Evolutionary conservation across 2,113 vertebrate genomes (phyloP).

Genomic region (Brachypteracias leptosomus): DNA sequence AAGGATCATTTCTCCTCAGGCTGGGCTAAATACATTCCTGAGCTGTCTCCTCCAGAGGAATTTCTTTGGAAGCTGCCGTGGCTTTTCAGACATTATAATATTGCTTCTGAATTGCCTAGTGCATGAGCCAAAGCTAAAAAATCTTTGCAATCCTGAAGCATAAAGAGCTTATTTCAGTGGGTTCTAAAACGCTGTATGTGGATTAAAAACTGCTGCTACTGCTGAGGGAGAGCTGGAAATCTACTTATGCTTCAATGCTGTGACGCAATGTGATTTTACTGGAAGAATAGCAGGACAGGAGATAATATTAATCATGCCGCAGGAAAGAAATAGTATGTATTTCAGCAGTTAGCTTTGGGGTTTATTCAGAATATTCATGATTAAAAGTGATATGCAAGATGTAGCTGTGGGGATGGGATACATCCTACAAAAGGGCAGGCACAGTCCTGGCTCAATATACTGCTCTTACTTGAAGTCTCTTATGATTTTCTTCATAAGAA

Average conservation of each 20-base stretch:
- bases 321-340: background rate
- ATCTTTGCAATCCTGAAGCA: background rate
- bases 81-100: background rate
- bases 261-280: background rate
- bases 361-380: background rate
- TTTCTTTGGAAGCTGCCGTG: background rate
- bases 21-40: background rate
- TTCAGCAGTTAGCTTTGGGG: background rate
- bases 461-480: background rate
- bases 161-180: constrained; percentile 45
- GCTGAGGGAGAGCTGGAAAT: constrained; percentile 14
- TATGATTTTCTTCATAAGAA: background rate
- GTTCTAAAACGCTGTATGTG: background rate
- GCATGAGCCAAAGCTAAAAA: background rate
- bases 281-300: background rate
- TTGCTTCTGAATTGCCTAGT: background rate
- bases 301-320: background rate
- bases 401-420: background rate
- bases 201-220: constrained; percentile 42
- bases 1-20: background rate
- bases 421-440: background rate
- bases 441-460: background rate
- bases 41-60: background rate
- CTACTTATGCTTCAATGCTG: constrained; percentile 1
- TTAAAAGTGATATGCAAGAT: background rate